phyloP scores from a whole-genome alignment of 92 coral and sea anemone species.

The Porites rus region DNA sequence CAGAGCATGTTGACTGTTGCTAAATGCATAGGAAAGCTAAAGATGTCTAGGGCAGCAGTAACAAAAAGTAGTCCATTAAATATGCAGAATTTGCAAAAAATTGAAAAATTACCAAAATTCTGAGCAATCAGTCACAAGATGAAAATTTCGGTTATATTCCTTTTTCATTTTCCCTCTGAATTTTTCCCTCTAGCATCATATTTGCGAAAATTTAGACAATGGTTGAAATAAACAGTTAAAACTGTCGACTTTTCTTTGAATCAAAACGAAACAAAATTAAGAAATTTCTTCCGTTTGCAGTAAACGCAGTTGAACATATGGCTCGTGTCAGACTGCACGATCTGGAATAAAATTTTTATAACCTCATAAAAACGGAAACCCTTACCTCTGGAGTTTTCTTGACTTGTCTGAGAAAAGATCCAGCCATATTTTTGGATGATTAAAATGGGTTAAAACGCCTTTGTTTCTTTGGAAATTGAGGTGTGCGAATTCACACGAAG shows the following conservation, averaged over 20 bases:
- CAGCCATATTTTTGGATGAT: slow-evolving; percentile 39
- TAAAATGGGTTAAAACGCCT: not conserved
- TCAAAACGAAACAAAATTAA: not conserved
- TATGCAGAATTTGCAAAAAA: too few relatives aligned
- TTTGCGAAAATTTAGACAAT: not conserved
- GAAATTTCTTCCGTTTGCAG: not conserved
- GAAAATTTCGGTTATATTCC: not conserved
- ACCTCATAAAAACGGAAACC: not conserved
- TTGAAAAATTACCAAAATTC: too few relatives aligned
- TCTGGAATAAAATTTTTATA: not conserved
- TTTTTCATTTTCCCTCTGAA: not conserved
- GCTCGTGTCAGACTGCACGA: slow-evolving; percentile 28
- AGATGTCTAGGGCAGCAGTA: too few relatives aligned
- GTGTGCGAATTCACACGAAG: not conserved
- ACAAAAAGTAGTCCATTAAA: too few relatives aligned
- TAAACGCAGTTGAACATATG: not conserved
- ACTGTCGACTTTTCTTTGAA: not conserved
- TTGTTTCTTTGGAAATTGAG: not conserved
- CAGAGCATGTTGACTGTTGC: too few relatives aligned
- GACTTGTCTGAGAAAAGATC: slow-evolving; percentile 40
- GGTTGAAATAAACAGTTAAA: not conserved
- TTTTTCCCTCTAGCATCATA: too few relatives aligned
- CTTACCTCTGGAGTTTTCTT: slow-evolving; percentile 69
- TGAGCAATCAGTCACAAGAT: too few relatives aligned
- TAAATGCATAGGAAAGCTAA: too few relatives aligned